phyloP scores from a whole-genome alignment of 2,888 invertebrate genomes.

The Neocrepidodera transversa region DNA sequence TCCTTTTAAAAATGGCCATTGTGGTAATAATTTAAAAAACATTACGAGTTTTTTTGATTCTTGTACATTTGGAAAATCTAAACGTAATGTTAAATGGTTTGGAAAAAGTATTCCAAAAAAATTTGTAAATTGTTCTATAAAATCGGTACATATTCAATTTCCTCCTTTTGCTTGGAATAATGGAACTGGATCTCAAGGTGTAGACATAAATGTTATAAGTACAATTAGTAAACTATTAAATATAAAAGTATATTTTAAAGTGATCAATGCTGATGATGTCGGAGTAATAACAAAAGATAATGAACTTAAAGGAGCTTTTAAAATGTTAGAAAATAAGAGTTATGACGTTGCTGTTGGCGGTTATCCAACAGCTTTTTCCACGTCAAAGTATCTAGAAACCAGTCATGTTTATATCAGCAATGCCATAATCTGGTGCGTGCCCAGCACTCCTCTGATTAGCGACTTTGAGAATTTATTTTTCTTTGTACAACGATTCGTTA shows the following conservation, averaged over 20 bases:
- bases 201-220: conserved; percentile 15
- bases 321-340: conserved; percentile 15
- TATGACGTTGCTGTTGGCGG: conserved; percentile 31
- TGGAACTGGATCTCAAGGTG: not conserved
- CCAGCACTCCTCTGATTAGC: conserved; percentile 8
- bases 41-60: conserved; percentile 2
- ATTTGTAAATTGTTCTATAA: conserved; percentile 28
- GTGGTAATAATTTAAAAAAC: conserved; percentile 5
- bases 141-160: conserved; percentile 8
- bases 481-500: conserved; percentile 5
- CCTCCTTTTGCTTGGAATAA: conserved; percentile 22
- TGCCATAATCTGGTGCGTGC: conserved; percentile 29
- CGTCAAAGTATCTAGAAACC: conserved; percentile 5
- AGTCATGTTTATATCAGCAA: conserved; percentile 22
- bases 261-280: not conserved
- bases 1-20: conserved; percentile 13
- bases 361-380: conserved; percentile 14
- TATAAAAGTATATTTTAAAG: not conserved
- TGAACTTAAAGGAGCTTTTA: not conserved
- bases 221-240: conserved; percentile 5
- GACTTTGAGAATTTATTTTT: conserved; percentile 20
- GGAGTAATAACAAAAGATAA: not conserved
- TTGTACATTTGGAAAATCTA: conserved; percentile 24
- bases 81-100: conserved; percentile 21
- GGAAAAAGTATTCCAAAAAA: conserved; percentile 15